A percentile compares a stretch with the other conserved stretches of the same genome.
phyloP scores from a whole-genome alignment of 2,797 vertebrate species.

The Adelosebastes latens region DNA sequence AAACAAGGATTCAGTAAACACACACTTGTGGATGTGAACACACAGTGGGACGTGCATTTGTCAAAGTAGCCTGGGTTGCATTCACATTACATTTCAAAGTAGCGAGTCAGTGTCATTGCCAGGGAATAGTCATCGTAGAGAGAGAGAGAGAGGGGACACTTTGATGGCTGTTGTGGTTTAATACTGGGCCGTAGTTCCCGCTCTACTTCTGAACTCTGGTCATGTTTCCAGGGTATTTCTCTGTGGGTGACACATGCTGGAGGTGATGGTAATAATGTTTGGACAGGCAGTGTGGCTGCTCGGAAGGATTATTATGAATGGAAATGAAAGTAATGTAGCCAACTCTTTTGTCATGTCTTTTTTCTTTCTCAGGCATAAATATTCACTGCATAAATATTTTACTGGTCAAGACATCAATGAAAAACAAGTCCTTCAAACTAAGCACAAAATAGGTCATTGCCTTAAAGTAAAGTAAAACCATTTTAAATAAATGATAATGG shows the following conservation, averaged over 20 bases:
- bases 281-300: conserved; percentile 24
- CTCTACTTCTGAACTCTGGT: conserved; percentile 2
- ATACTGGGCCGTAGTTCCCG: conserved; percentile 7
- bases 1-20: conserved; percentile 41
- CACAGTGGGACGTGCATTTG: conserved; percentile 48
- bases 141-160: background rate
- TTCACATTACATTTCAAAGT: conserved; percentile 43
- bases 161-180: conserved; percentile 26
- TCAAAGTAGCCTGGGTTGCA: conserved; percentile 26
- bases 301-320: conserved; percentile 1
- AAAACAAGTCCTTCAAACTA: background rate
- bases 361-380: background rate
- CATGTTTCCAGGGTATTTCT: conserved; percentile 20
- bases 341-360: conserved; percentile 11
- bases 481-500: background rate
- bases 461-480: background rate
- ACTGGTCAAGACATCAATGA: background rate
- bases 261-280: conserved; percentile 44
- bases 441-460: background rate
- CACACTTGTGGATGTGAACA: conserved; percentile 28
- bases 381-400: background rate
- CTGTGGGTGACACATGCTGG: conserved; percentile 26
- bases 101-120: conserved; percentile 47
- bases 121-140: background rate
- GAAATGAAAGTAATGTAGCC: conserved; percentile 18